phyloP scores from a whole-genome alignment of 2,797 vertebrate genomes.

The Phalloptychus januarius region DNA sequence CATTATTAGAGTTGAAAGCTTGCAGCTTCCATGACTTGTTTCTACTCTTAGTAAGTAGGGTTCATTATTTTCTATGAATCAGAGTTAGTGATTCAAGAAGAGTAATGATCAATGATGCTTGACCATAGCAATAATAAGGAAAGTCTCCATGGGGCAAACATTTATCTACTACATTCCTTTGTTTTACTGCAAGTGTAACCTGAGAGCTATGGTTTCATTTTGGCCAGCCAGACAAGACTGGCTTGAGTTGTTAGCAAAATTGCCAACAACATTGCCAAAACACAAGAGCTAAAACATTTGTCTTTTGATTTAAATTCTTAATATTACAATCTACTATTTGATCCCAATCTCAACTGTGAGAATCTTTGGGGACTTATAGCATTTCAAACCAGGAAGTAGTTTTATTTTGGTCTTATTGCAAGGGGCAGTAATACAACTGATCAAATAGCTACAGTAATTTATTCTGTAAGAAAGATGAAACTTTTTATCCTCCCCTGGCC shows the following conservation, averaged over 20 bases:
- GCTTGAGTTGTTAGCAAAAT: too few relatives aligned
- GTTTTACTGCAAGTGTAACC: background rate
- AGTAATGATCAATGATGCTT: background rate
- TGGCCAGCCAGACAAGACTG: too few relatives aligned
- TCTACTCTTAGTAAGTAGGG: background rate
- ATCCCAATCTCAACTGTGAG: background rate
- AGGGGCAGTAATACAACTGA: background rate
- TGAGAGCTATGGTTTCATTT: too few relatives aligned
- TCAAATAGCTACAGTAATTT: background rate
- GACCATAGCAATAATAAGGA: background rate
- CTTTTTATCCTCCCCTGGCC: too few relatives aligned
- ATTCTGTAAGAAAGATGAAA: background rate
- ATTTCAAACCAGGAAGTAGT: background rate
- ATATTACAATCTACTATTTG: background rate
- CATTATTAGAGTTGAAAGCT: background rate
- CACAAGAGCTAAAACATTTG: too few relatives aligned
- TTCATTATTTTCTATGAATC: slow-evolving; percentile 3
- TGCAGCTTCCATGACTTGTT: background rate
- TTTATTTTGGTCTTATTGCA: background rate
- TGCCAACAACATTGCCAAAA: too few relatives aligned
- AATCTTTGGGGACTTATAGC: background rate
- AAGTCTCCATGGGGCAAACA: background rate
- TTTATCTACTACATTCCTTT: background rate
- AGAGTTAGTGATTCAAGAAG: background rate
- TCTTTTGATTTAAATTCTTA: too few relatives aligned